These are phyloP conservation scores for Nixonia krombeini DNA, from an alignment of 1,140 invertebrate genomes.

Conservation along the genomic window DNA sequence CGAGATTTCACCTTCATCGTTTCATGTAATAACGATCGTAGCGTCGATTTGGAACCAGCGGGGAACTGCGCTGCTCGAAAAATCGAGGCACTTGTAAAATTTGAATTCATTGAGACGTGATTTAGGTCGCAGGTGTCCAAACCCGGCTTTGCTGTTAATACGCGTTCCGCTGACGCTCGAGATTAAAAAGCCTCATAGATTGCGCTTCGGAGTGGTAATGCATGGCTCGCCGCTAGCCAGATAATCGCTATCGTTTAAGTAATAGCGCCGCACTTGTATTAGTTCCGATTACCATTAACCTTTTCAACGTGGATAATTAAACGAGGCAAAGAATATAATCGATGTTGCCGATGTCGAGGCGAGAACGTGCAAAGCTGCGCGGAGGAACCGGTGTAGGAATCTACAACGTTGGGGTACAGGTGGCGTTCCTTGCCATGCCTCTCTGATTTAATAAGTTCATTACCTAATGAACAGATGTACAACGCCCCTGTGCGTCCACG, in stretches of 20 bases:
- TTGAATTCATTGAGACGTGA: too few species aligned
- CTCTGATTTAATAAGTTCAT: conserved; percentile 69
- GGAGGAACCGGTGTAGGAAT: conserved; percentile 4
- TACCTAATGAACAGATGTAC: conserved; percentile 68
- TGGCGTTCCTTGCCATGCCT: conserved; percentile 43
- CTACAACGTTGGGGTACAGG: conserved; percentile 29
- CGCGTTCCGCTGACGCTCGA: neutral
- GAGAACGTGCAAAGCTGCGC: too few species aligned
- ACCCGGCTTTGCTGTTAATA: neutral
- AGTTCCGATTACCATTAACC: conserved; percentile 60
- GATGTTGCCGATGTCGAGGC: conserved; percentile 10
- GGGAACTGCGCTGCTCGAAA: too few species aligned
- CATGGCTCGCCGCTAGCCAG: conserved; percentile 1
- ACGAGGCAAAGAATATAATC: conserved; percentile 38
- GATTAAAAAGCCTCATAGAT: conserved; percentile 10
- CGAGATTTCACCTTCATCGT: too few species aligned
- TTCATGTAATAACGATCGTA: too few species aligned
- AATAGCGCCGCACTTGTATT: conserved; percentile 46
- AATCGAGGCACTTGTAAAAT: too few species aligned
- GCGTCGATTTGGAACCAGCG: too few species aligned
- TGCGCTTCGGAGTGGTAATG: conserved; percentile 16
- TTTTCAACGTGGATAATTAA: conserved; percentile 54
- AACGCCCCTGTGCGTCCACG: conserved; percentile 12
- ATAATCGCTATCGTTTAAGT: conserved; percentile 37
- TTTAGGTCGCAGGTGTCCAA: conserved; percentile 5